Evolutionary conservation across 2,797 vertebrate genomes (phyloP).

Genomic region (Kryptolebias ocellatus): DNA sequence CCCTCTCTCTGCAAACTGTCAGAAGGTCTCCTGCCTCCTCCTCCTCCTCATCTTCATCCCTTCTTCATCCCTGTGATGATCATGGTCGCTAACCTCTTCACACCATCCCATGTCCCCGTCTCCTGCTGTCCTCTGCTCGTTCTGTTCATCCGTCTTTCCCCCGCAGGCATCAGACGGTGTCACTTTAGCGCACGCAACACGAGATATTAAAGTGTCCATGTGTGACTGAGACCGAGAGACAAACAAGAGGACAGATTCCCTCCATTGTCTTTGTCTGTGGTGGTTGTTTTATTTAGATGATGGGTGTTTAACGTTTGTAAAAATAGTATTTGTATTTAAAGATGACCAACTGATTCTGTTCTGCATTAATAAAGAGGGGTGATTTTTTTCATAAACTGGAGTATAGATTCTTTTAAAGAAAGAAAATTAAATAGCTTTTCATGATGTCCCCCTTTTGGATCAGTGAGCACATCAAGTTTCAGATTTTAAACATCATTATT

Average conservation of each 20-base stretch:
- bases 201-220: constrained; percentile 38
- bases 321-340: too few species aligned
- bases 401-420: too few species aligned
- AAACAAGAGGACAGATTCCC: background rate
- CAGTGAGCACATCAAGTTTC: too few species aligned
- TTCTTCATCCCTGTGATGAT: constrained; percentile 39
- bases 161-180: constrained; percentile 43
- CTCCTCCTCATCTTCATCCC: constrained; percentile 28
- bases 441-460: too few species aligned
- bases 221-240: background rate
- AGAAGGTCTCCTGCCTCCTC: constrained; percentile 39
- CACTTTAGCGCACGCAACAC: constrained; percentile 51
- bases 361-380: too few species aligned
- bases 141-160: constrained; percentile 30
- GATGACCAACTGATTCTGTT: too few species aligned
- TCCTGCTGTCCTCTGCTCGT: constrained; percentile 21
- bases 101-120: background rate
- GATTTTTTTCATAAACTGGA: too few species aligned
- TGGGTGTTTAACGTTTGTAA: too few species aligned
- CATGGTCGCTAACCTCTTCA: constrained; percentile 42
- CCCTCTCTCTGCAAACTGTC: constrained; percentile 38
- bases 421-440: too few species aligned
- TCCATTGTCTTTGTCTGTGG: background rate
- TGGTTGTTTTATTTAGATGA: too few species aligned
- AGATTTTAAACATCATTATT: too few species aligned